A percentile compares a stretch with the other conserved stretches of the same genome.
phyloP scores from a whole-genome alignment of 2,888 invertebrate genomes.

The Linyphia triangularis region DNA sequence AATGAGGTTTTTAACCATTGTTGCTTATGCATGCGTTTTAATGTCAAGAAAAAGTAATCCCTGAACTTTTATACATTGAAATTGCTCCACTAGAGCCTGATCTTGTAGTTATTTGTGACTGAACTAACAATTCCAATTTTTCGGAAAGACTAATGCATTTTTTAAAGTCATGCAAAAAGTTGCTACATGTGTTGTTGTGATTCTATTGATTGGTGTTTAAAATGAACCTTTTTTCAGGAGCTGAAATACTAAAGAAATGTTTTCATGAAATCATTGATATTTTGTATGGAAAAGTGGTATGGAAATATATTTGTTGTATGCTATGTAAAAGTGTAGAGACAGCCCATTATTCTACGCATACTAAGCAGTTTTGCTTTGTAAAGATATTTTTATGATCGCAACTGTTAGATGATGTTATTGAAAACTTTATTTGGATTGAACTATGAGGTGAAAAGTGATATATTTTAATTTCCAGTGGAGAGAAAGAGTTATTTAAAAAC shows the following conservation, averaged over 20 bases:
- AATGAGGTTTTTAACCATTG: constrained; percentile 35
- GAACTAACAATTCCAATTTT: constrained; percentile 42
- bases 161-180: constrained; percentile 37
- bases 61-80: constrained; percentile 50
- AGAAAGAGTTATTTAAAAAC: constrained; percentile 5
- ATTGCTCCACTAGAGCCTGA: constrained; percentile 15
- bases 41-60: constrained; percentile 20
- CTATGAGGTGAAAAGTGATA: constrained; percentile 26
- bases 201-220: constrained; percentile 59
- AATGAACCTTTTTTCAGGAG: constrained; percentile 36
- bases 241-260: constrained; percentile 54
- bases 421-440: constrained; percentile 56
- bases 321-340: constrained; percentile 64
- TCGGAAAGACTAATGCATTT: constrained; percentile 38
- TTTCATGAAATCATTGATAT: constrained; percentile 71
- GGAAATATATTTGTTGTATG: constrained; percentile 71
- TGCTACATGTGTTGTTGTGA: constrained; percentile 49
- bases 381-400: constrained; percentile 73
- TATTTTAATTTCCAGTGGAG: constrained; percentile 32
- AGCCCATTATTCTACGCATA: constrained; percentile 61
- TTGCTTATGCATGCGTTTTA: constrained; percentile 41
- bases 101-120: constrained; percentile 24
- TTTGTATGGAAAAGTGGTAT: constrained; percentile 69
- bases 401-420: constrained; percentile 61
- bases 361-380: constrained; percentile 67